Base-by-base conservation (phyloP, 2,113 vertebrate species). In the Mesocricetus auratus region DNA sequence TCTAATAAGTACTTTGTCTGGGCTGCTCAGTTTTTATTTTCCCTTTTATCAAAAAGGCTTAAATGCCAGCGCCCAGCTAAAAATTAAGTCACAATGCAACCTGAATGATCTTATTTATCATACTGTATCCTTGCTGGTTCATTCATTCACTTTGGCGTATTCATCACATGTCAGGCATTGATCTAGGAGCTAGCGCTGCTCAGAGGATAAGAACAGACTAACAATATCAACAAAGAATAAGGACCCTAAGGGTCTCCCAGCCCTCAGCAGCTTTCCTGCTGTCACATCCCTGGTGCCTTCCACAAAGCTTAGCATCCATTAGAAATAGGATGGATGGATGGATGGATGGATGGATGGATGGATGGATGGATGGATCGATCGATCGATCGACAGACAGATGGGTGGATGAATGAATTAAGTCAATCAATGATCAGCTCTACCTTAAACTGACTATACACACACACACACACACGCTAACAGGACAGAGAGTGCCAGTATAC, bases 1-100 rank as follows among this genome's bases (percentile, higher is more conserved):
- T 91, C 85, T 71, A 78, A 93, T 89, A 86, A 94, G 56, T 82
- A 89, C 71, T 94, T 91, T 90, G 58, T 56, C 58, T 94, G 13
- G 78, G 62, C 42, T 71, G 47, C 86, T 83, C 15, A 2, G n/a
- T 87, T 87, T 87, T 94, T 92, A 83, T 92, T 93, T 97, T 85
- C 60, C 89, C 39, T 94, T 93, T 87, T 39, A 79, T 53, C 58
- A 71, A 45, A 58, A 92, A 88, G 58, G 13, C 74, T 92, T 92
- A 79, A 89, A 71, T 95, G n/a, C 45, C 75, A 62, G n/a, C 22
- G 6, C 17, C 36, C 64, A 95, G 24, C 74, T 88, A 68, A n/a
- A 95, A 94, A 77, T 73, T 69, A 93, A 96, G 19, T 86, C n/a
- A 13, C 56, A 7, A 1, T 53, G 47, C 29, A 66, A 75, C 36